Base-by-base conservation (phyloP, 2,888 invertebrate species). In the Tholera decimalis region DNA sequence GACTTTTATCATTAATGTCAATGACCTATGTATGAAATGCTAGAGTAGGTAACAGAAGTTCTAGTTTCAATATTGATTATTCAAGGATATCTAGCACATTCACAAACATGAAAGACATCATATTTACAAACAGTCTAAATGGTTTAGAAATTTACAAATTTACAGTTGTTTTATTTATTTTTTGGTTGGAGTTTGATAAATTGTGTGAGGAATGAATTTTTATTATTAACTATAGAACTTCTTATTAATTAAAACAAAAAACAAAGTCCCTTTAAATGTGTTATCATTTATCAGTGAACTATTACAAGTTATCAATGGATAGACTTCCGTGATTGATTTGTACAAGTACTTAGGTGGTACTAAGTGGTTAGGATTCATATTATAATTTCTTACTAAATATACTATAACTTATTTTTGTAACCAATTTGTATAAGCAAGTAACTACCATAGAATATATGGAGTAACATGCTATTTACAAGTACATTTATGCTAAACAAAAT, bases 21-120 rank as follows among this genome's bases (percentile, higher is more conserved):
- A 60, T 65, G 65, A 71, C 65, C 73, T 61, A 49, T 58, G 35
- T 30, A 20, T 54, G 15, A 44, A 56, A 49, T 53, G 18, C 28
- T 57, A 51, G 54, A 37, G 30, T 58, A 54, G n/a, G 41, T n/a
- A 37, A 57, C 24, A 33, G 33, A 56, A 56, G 56, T 65, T 58
- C 57, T 41, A 54, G 33, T 61, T 73, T 56, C 30, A 54, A 39
- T 65, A 77, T 69, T 67, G 51, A 68, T 73, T 61, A 60, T 57
- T 66, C 51, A 66, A 72, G 44, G 56, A 60, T 65, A 60, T 53
- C 60, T 51, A 43, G 47, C 13, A 50, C 44, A 63, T 39, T 54
- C 33, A 30, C 22, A 44, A 8, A 60, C 8, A 61, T 54, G 22
- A 59, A 33, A 15, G 8, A 28, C 50, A 41, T 46, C 13, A 28